Percentiles rank a stretch among this genome's conserved stretches.
phyloP scores from a whole-genome alignment of 2,888 invertebrate species.

The Agrochola lychnidis region DNA sequence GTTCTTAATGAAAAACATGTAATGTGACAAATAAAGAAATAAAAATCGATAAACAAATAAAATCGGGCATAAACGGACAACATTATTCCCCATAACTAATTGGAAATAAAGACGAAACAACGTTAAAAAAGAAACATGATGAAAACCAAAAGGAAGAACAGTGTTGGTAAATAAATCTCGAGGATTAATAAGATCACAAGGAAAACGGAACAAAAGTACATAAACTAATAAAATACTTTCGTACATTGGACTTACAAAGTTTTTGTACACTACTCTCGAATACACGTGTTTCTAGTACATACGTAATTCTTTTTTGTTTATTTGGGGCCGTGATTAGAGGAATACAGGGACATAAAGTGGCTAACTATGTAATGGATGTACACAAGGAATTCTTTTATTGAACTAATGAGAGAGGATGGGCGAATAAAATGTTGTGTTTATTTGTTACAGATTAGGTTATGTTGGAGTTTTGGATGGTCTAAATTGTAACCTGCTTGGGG shows the following conservation, averaged over 20 bases:
- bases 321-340: slow-evolving; percentile 40
- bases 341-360: slow-evolving; percentile 11
- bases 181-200: slow-evolving; percentile 5
- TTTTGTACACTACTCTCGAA: slow-evolving; percentile 1
- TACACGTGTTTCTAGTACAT: slow-evolving; percentile 19
- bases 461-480: background rate
- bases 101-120: background rate
- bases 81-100: background rate
- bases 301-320: slow-evolving; percentile 28
- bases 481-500: background rate
- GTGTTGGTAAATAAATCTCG: background rate
- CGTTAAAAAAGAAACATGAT: background rate
- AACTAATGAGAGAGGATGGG: slow-evolving; percentile 29
- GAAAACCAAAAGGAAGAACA: background rate
- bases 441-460: slow-evolving; percentile 3
- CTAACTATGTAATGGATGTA: slow-evolving; percentile 15
- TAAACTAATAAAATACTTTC: slow-evolving; percentile 38
- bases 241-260: slow-evolving; percentile 13
- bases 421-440: slow-evolving; percentile 25
- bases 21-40: background rate
- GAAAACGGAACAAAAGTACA: slow-evolving; percentile 24
- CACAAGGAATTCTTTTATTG: slow-evolving; percentile 23
- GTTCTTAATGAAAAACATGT: background rate
- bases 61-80: background rate
- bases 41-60: too few species aligned